Percentiles rank a stretch among this genome's conserved stretches.
These are phyloP conservation scores for Pollimyrus isidori DNA, from an alignment of 2,113 vertebrate genomes.

Conservation along the genomic window DNA sequence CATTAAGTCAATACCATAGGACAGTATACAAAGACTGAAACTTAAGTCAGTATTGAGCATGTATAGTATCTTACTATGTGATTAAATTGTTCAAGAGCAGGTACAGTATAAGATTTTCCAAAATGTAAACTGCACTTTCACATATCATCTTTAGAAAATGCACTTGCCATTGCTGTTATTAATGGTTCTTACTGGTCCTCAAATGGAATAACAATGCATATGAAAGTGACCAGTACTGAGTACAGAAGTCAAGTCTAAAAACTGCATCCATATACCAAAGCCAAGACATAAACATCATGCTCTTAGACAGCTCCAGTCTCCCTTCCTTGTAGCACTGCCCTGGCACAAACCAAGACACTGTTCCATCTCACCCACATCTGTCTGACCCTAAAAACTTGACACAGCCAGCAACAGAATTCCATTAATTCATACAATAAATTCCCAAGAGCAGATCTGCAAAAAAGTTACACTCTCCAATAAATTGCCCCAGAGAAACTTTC, in stretches of 20 bases:
- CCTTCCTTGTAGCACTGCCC: neutral
- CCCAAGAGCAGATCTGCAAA: neutral
- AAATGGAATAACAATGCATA: neutral
- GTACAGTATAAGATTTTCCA: neutral
- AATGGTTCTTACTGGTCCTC: neutral
- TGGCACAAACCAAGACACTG: neutral
- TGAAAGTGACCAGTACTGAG: neutral
- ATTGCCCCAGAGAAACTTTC: neutral
- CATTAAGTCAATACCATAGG: neutral
- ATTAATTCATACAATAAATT: neutral
- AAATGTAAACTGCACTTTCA: neutral
- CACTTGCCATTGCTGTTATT: neutral
- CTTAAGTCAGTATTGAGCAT: neutral
- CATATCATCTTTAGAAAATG: slow-evolving; percentile 1
- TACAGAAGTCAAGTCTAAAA: neutral
- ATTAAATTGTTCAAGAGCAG: neutral
- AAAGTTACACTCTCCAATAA: neutral
- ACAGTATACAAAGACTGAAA: neutral
- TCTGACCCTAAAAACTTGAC: neutral
- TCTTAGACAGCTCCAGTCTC: neutral
- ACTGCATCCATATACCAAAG: neutral
- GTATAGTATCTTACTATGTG: neutral
- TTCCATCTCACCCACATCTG: neutral
- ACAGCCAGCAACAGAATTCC: neutral
- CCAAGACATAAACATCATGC: neutral